These are phyloP conservation scores for Salpingus planirostris DNA, from an alignment of 2,888 invertebrate genomes.

Conservation along the genomic window DNA sequence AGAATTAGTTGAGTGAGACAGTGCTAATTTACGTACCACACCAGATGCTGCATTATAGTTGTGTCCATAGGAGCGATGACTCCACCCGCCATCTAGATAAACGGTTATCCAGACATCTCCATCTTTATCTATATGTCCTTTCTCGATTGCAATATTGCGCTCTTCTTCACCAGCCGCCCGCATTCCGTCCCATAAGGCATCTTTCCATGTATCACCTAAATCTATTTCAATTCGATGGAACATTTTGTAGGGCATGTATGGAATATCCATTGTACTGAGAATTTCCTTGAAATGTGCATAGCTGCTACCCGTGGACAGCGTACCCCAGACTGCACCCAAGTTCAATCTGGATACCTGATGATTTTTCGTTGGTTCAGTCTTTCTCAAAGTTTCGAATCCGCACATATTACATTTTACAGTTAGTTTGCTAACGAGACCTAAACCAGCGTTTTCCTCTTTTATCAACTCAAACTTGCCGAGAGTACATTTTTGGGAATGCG, in stretches of 20 bases:
- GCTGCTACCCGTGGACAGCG: conserved; percentile 15
- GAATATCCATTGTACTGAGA: conserved; percentile 14
- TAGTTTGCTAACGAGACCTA: conserved; percentile 12
- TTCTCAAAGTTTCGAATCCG: no score
- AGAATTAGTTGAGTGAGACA: no score
- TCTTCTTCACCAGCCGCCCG: not conserved
- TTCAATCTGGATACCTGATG: conserved; percentile 11
- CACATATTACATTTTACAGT: conserved; percentile 13
- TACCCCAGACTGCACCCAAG: conserved; percentile 14
- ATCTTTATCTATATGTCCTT: not conserved
- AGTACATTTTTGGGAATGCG: conserved; percentile 13
- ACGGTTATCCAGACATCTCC: not conserved
- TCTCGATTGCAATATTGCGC: not conserved
- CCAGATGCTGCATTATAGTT: conserved; percentile 27
- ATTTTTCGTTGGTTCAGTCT: conserved; percentile 11
- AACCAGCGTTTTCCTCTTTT: conserved; percentile 11
- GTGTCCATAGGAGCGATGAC: not conserved
- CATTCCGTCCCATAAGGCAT: no score
- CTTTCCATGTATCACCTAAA: no score
- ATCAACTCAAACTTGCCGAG: conserved; percentile 6
- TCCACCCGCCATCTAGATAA: not conserved
- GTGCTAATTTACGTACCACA: no score
- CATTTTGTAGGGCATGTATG: conserved; percentile 8
- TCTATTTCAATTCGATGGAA: conserved; percentile 12
- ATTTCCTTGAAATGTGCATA: conserved; percentile 12